Evolutionary conservation across 2,888 invertebrate genomes (phyloP).

Genomic region (Helicoverpa assulta): DNA sequence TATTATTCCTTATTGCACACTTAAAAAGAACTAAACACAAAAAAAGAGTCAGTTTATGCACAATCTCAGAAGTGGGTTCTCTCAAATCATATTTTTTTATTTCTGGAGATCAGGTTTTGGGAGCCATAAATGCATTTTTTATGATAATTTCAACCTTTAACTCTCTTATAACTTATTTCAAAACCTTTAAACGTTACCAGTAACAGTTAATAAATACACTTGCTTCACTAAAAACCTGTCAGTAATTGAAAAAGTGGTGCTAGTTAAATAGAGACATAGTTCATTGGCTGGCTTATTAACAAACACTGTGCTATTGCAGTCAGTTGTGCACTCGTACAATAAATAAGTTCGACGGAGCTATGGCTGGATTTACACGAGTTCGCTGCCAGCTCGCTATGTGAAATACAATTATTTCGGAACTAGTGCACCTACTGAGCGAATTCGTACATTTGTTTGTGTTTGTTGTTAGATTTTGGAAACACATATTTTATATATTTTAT

Average conservation of each 20-base stretch:
- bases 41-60: too few species aligned
- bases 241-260: not conserved
- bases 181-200: too few species aligned
- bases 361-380: constrained; percentile 59
- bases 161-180: too few species aligned
- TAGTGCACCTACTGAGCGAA: constrained; percentile 1
- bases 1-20: too few species aligned
- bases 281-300: constrained; percentile 39
- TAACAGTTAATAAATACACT: too few species aligned
- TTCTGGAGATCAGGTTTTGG: too few species aligned
- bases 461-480: not conserved
- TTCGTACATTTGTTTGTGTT: constrained; percentile 20
- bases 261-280: constrained; percentile 49
- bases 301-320: constrained; percentile 55
- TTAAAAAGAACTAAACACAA: too few species aligned
- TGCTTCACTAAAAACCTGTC: too few species aligned
- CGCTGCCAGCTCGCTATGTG: constrained; percentile 47
- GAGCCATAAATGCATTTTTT: too few species aligned
- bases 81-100: too few species aligned
- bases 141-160: too few species aligned
- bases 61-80: too few species aligned
- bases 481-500: not conserved
- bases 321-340: constrained; percentile 46
- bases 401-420: constrained; percentile 54
- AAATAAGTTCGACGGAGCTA: constrained; percentile 62